These are phyloP conservation scores for Synodontis membranacea DNA, from an alignment of 2,113 vertebrate genomes.

Conservation along the genomic window DNA sequence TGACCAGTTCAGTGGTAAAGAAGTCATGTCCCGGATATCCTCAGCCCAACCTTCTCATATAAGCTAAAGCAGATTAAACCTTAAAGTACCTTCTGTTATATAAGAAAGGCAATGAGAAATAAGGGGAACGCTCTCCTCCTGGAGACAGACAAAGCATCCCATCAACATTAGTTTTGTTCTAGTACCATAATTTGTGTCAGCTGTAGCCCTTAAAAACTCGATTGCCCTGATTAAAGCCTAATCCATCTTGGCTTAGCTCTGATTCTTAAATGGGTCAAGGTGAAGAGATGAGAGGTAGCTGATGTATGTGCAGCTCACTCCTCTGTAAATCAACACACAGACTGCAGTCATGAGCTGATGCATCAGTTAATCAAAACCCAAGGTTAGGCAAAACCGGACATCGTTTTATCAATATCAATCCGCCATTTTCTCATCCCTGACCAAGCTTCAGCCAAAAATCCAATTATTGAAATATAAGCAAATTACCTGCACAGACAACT, in stretches of 20 bases:
- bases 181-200: conserved; percentile 3
- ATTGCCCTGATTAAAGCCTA: background rate
- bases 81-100: conserved; percentile 9
- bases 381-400: background rate
- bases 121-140: background rate
- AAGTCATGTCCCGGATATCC: conserved; percentile 1
- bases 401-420: background rate
- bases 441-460: background rate
- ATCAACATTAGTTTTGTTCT: background rate
- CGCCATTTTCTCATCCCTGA: background rate
- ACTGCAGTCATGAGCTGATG: background rate
- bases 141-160: background rate
- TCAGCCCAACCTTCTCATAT: background rate
- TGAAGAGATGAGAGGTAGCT: conserved; percentile 16
- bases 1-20: background rate
- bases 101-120: background rate
- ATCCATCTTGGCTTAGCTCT: conserved; percentile 11
- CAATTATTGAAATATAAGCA: background rate
- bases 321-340: background rate
- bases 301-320: background rate
- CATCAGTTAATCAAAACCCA: background rate
- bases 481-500: background rate
- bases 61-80: conserved; percentile 1
- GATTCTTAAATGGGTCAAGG: conserved; percentile 12
- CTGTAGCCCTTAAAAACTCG: background rate